phyloP scores from a whole-genome alignment of 2,797 vertebrate genomes.

The Schizopygopsis pylzovi region DNA sequence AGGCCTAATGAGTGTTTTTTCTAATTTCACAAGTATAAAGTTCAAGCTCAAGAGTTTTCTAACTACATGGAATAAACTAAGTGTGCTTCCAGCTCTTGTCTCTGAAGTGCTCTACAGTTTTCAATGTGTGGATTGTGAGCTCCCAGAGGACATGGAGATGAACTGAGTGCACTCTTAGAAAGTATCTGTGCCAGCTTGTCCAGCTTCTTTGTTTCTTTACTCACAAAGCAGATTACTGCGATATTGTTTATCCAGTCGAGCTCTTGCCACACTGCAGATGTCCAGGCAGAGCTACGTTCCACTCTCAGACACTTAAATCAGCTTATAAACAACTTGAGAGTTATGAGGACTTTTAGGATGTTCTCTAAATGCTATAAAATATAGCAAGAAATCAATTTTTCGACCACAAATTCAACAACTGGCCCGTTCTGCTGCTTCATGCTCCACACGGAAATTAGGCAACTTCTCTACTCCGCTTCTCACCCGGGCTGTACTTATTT shows the following conservation, averaged over 20 bases:
- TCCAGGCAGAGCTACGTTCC: too few relatives aligned
- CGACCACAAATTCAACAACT: not conserved
- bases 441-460: not conserved
- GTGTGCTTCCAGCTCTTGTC: not conserved
- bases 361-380: constrained; percentile 9
- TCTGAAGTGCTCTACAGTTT: constrained; percentile 7
- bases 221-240: not conserved
- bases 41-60: not conserved
- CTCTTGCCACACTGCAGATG: constrained; percentile 6
- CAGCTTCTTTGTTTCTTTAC: not conserved
- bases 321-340: not conserved
- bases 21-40: not conserved
- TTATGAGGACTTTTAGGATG: not conserved
- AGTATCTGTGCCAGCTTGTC: not conserved
- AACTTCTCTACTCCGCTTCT: not conserved
- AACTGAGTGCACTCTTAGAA: constrained; percentile 1
- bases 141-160: not conserved
- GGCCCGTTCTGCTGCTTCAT: not conserved
- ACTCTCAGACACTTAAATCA: constrained; percentile 2
- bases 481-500: not conserved
- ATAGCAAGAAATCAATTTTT: not conserved
- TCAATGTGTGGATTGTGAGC: not conserved
- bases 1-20: not conserved
- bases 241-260: not conserved
- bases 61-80: not conserved